These are phyloP conservation scores for Nettapus auritus DNA, from an alignment of 2,113 vertebrate genomes.

Conservation along the genomic window DNA sequence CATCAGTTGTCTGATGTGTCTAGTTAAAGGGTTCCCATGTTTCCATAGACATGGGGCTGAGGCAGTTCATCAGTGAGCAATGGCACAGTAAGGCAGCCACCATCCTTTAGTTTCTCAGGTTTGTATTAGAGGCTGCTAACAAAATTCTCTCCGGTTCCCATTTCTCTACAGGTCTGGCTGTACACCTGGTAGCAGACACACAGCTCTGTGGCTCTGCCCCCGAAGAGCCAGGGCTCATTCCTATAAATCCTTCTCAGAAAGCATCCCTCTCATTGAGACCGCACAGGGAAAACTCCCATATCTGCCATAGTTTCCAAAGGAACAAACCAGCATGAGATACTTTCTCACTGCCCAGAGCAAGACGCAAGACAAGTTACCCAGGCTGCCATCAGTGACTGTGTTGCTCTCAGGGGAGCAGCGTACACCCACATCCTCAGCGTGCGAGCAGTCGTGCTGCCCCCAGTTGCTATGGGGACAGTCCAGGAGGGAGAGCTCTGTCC, in stretches of 20 bases:
- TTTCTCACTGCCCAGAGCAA: not conserved
- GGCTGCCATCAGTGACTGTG: not conserved
- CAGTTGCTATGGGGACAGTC: constrained; percentile 89
- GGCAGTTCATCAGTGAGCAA: not conserved
- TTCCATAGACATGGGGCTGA: not conserved
- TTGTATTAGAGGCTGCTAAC: not conserved
- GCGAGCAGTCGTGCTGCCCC: constrained; percentile 94
- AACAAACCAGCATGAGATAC: not conserved
- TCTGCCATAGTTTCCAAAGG: not conserved
- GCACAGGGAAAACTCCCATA: not conserved
- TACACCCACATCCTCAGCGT: constrained; percentile 89
- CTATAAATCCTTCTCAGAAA: not conserved
- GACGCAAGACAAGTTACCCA: constrained; percentile 41
- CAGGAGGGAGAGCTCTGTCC: constrained; percentile 85
- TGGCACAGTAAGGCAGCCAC: not conserved
- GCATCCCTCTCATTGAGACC: not conserved
- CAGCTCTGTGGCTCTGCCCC: not conserved
- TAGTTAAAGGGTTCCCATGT: not conserved
- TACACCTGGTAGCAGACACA: not conserved
- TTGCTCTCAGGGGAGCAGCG: constrained; percentile 77
- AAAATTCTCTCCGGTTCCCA: not conserved
- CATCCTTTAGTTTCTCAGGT: not conserved
- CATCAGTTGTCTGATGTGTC: not conserved
- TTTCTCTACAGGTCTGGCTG: not conserved
- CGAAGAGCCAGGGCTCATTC: not conserved